Evolutionary conservation across 2,888 invertebrate genomes (phyloP), one percentile per base, ranked within the genome.

Genomic region (Drosophila silvestris): DNA sequence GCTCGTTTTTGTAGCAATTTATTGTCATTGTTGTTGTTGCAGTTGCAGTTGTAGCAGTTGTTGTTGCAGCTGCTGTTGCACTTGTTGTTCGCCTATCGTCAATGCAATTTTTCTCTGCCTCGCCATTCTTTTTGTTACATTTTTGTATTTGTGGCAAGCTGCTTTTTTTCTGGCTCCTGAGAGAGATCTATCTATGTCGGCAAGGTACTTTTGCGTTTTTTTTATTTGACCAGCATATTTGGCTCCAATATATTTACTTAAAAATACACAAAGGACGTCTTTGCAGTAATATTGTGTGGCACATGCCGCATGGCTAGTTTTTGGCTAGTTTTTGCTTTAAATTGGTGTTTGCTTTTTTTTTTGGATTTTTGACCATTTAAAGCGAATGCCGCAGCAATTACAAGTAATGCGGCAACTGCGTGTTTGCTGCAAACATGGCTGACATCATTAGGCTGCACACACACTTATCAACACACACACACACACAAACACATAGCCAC

Each of bases 1-100:
- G 87, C 87, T 90, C 88, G 88, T 88, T 88, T 88, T 88, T 90
- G 74, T 77, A 76, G 89, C 87, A 85, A 89, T 90, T 85, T 85
- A 83, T 83, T 89, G 85, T 81, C 82, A 77, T 79, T 82, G 69
- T 81, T 86, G 79, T 53, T 72, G 51, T 41, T 54, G 57, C 28
- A 52, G 59, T n/a, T 22, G 33, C 30, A 19, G 16, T 52, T 56
- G 32, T 6, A 6, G 22, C 12, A 44, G 44, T 58, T 76, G 70
- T 47, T 41, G 68, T 59, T 70, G 76, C 66, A 26, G 28, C 26
- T 68, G 78, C 74, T 70, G 37, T 44, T 65, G 69, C 37, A 57
- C 58, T 60, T 52, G 37, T 28, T 56, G 28, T 57, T 57, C 41
- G 28, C 10, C n/a, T 57, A 57, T 57, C 28, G 16, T 28, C 57